Conservation (phyloP, 2,888 invertebrate genomes). For the Leptodirus hochenwartii region DNA sequence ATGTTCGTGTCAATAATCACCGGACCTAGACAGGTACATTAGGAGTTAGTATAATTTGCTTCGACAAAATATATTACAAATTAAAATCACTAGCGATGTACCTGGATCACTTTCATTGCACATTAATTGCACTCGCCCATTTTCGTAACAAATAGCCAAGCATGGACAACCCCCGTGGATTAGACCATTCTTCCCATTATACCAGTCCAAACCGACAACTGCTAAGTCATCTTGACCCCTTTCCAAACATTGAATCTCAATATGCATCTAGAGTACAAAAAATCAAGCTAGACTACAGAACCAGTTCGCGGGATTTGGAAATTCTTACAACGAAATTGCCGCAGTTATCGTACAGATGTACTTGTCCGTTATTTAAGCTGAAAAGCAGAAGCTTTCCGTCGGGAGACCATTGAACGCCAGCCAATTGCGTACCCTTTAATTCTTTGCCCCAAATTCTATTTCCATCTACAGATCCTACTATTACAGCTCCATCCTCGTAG, state of each 20-base stretch:
- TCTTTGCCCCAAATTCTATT: constrained; percentile 98
- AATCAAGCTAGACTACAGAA: no score
- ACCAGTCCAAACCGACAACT: constrained; percentile 75
- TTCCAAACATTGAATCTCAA: constrained; percentile 42
- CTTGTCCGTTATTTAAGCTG: constrained; percentile 76
- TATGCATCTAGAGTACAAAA: constrained; percentile 41
- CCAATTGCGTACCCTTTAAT: constrained; percentile 64
- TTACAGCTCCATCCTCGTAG: constrained; percentile 94
- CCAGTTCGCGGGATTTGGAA: no score
- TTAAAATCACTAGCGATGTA: constrained; percentile 21
- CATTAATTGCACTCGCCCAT: constrained; percentile 79
- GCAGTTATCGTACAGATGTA: constrained; percentile 87
- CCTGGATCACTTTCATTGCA: constrained; percentile 75
- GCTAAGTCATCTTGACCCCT: constrained; percentile 24
- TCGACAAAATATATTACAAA: neutral
- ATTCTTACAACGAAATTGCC: constrained; percentile 54
- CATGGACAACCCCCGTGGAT: constrained; percentile 51
- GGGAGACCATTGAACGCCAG: constrained; percentile 92
- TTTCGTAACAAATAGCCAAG: constrained; percentile 74
- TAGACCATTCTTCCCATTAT: constrained; percentile 54
- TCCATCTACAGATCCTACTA: constrained; percentile 93
- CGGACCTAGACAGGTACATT: constrained; percentile 40
- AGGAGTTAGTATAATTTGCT: constrained; percentile 27
- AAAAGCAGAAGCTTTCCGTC: constrained; percentile 81
- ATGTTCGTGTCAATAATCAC: constrained; percentile 69